A percentile compares a stretch with the other conserved stretches of the same genome.
These are phyloP conservation scores for Lutraria lutraria DNA, from an alignment of 2,888 invertebrate genomes.

Conservation along the genomic window DNA sequence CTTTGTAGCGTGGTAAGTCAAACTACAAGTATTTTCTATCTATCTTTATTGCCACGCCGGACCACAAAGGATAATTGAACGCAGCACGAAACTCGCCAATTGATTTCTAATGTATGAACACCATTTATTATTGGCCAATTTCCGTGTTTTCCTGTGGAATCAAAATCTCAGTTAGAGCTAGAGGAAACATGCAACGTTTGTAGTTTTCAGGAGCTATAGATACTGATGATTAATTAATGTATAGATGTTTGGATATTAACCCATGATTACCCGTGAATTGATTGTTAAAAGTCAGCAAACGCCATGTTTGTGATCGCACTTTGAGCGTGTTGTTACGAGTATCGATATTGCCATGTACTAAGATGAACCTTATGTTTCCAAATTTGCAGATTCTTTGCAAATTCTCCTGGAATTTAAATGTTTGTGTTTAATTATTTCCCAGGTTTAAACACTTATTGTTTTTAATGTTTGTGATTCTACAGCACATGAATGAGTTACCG, in stretches of 20 bases:
- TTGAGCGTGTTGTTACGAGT: neutral
- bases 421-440: neutral
- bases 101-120: conserved; percentile 47
- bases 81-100: conserved; percentile 33
- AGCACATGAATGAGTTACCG: no score
- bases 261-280: neutral
- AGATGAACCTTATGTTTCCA: neutral
- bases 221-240: conserved; percentile 14
- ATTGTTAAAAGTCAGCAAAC: neutral
- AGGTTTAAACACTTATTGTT: neutral
- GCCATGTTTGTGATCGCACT: neutral
- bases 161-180: conserved; percentile 1
- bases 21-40: conserved; percentile 19
- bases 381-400: neutral
- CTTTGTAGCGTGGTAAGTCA: neutral
- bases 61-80: conserved; percentile 24
- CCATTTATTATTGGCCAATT: conserved; percentile 36
- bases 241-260: conserved; percentile 20
- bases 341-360: neutral
- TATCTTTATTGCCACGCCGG: conserved; percentile 13
- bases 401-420: neutral
- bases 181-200: conserved; percentile 10
- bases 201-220: neutral
- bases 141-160: conserved; percentile 29
- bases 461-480: no score